Percentiles rank a stretch among this genome's conserved stretches.
These are phyloP conservation scores for Cepaea nemoralis DNA, from an alignment of 1,140 invertebrate genomes.

Conservation along the genomic window DNA sequence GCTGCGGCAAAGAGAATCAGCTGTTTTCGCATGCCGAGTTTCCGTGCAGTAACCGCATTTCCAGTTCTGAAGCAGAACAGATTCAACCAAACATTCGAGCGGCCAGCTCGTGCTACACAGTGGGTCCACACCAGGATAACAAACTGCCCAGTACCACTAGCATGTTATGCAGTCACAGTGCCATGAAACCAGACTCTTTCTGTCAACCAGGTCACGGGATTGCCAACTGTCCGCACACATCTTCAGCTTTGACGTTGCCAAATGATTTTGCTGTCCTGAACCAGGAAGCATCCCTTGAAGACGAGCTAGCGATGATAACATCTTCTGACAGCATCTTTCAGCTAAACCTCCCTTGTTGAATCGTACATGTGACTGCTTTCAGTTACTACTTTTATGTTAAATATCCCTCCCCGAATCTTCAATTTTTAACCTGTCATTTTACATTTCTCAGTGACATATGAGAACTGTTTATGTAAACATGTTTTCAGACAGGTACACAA, in stretches of 20 bases:
- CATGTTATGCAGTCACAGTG: background rate
- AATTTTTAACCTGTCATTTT: background rate
- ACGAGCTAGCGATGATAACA: slow-evolving; percentile 57
- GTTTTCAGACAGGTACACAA: background rate
- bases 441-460: background rate
- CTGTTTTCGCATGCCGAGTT: background rate
- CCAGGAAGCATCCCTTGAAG: slow-evolving; percentile 50
- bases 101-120: background rate
- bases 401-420: too few relatives aligned
- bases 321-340: slow-evolving; percentile 53
- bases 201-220: background rate
- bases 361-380: too few relatives aligned
- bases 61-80: background rate
- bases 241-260: slow-evolving; percentile 41
- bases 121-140: background rate
- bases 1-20: background rate
- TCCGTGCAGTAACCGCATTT: background rate
- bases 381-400: too few relatives aligned
- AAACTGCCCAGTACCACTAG: background rate
- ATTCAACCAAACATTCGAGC: background rate
- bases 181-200: background rate
- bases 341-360: slow-evolving; percentile 43
- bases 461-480: background rate
- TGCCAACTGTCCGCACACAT: slow-evolving; percentile 3
- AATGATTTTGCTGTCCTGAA: slow-evolving; percentile 56